These are phyloP conservation scores for Euplexia lucipara DNA, from an alignment of 2,888 invertebrate species.

Conservation along the genomic window DNA sequence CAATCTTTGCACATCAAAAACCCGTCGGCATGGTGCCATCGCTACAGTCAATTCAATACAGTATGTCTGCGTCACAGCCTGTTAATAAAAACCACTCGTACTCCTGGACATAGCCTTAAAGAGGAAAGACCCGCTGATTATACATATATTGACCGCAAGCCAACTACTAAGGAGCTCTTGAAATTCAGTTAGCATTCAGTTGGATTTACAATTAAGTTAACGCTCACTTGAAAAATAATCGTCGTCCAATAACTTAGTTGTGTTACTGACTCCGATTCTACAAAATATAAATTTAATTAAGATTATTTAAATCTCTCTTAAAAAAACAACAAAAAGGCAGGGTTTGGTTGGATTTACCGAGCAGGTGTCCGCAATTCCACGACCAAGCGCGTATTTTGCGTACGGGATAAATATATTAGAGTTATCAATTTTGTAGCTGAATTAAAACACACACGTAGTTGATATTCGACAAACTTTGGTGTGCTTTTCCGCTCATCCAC, in stretches of 20 bases:
- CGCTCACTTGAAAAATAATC: not conserved
- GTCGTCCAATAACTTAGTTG: no score
- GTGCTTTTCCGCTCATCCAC: no score
- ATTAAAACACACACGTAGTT: no score
- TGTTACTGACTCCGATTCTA: not conserved
- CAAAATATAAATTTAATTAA: not conserved
- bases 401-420: no score
- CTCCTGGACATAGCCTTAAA: constrained; percentile 2
- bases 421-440: no score
- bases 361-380: no score
- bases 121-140: constrained; percentile 21
- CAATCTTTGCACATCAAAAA: not conserved
- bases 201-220: not conserved
- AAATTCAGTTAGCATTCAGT: constrained; percentile 16
- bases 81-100: constrained; percentile 15
- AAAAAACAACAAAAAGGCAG: no score
- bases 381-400: no score
- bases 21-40: constrained; percentile 1
- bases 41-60: constrained; percentile 16
- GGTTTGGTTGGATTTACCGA: no score
- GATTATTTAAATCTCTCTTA: no score
- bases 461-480: no score
- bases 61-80: constrained; percentile 5
- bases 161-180: constrained; percentile 11
- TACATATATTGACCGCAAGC: constrained; percentile 25